Evolutionary conservation across 2,113 vertebrate species (phyloP), one percentile per base, ranked within the genome.

Genomic region (Dipodomys ordii): DNA sequence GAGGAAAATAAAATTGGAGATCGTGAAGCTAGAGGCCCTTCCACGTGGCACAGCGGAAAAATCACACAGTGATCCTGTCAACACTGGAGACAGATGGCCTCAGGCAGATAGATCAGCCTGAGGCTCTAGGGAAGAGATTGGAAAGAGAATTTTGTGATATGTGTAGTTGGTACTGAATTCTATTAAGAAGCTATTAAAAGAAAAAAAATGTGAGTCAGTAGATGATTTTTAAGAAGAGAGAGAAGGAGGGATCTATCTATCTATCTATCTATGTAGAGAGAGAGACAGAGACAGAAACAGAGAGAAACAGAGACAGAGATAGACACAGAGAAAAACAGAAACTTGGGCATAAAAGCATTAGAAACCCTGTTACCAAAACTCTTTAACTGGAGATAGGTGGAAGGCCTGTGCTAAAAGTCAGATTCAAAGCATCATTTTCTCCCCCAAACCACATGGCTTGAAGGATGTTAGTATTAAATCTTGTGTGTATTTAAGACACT

Each of bases 141-240:
- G 39, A 81, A 90, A 90, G 35, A 92, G 53, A 95, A 46, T 81
- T 81, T 84, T 77, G 35, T 57, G 23, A 49, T 57, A 12, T 27
- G 7, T 15, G 32, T 65, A 49, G 32, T 86, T 79, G 15, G 76
- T 71, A 35, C 71, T 65, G 60, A 46, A 39, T 91, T 85, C n/a
- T 85, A 62, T 89, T 30, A 84, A 73, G 30, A 92, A 83, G 16
- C 57, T 71, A 44, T 32, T 80, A 80, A 53, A 93, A 81, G 35
- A 22, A 65, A 85, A 85, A 83, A 76, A 86, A 28, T 49, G 49
- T 2, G 22, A 77, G 8, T 82, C 25, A 78, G 49, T 69, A 80
- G 6, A 8, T 73, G 77, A 39, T 72, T 89, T 89, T 80, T 62
- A 53, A 57, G 49, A 12, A 49, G 49, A 49, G 49, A 49, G 12